A percentile compares a stretch with the other conserved stretches of the same genome.
phyloP scores from a whole-genome alignment of 2,888 invertebrate species.

The Dione juno region DNA sequence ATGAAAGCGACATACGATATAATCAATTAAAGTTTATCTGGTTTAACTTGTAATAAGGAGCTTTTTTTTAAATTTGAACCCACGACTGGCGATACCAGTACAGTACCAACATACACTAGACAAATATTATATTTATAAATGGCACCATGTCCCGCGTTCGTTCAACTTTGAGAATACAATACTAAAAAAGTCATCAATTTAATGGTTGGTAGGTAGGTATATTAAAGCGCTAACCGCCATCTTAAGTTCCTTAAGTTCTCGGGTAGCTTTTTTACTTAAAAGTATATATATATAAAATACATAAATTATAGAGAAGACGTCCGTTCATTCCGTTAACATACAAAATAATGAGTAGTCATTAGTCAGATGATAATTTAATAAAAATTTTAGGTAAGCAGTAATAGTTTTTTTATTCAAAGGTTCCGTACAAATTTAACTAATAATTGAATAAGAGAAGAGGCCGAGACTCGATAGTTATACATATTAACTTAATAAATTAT shows the following conservation, averaged over 20 bases:
- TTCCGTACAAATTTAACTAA: not conserved
- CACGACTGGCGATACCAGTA: not conserved
- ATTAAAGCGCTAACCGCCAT: not conserved
- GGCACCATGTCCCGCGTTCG: not conserved
- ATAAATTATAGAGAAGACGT: constrained; percentile 21
- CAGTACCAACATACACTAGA: not conserved
- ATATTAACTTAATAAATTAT: too few species aligned
- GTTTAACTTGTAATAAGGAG: too few species aligned
- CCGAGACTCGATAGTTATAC: too few species aligned
- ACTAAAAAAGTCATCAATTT: constrained; percentile 15
- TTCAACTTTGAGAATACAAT: constrained; percentile 3
- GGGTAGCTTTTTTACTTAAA: constrained; percentile 4
- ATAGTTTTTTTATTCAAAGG: not conserved
- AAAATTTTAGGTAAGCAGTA: not conserved
- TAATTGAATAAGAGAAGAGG: too few species aligned
- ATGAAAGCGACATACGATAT: too few species aligned
- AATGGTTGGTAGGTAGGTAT: not conserved
- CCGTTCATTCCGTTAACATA: constrained; percentile 7
- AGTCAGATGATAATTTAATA: constrained; percentile 16
- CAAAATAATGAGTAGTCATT: constrained; percentile 14
- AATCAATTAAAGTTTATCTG: too few species aligned
- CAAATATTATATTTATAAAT: not conserved
- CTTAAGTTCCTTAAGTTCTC: constrained; percentile 14
- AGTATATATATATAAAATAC: constrained; percentile 11
- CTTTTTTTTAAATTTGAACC: too few species aligned